Evolutionary conservation across 2,888 invertebrate species (phyloP), one percentile per base, ranked within the genome.

Genomic region (Melangyna quadrimaculata): DNA sequence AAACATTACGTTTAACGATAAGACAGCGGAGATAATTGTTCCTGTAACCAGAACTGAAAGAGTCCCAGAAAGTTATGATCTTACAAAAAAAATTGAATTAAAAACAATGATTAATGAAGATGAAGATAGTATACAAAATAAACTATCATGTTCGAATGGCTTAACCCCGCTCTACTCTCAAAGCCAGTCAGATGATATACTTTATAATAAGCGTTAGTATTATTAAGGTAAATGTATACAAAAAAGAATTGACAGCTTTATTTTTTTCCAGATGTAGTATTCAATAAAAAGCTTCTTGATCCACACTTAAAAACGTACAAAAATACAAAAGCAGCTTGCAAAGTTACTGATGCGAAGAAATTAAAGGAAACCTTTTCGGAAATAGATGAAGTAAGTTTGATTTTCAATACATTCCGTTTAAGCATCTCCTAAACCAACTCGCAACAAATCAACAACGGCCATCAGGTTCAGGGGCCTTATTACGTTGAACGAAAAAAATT

Each of bases 281-380:
- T 81, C 1, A 81, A 81, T 40, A 51, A 29, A 22, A 75, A 80
- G 27, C 75, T 80, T 12, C 29, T 80, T 1, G 48, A 80, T 19
- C 80, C 80, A 22, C 70, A 57, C 10, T 48, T 80, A n/a, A 80
- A 71, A 29, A 80, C 80, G 0, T 80, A 80, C 22, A 45, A 37
- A 27, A 73, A 63, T 17, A 55, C 35, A 27, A 79, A 74, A 27
- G 32, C 48, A 3, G 2, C 27, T 10, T 32, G 5, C 10, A 75
- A 75, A 67, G 4, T 10, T 27, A 5, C 8, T 0, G 45, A 67
- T 29, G 12, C 12, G 14, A 35, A 48, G 7, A 45, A 12, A 24
- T 27, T 24, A 9, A 55, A 37, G 6, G 9, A 48, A 48, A 3
- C 8, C 48, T 43, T 19, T 63, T 35, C 5, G 19, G 65, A 51